Base-by-base conservation (phyloP, 2,888 invertebrate species). In the Gastrophysa polygoni region DNA sequence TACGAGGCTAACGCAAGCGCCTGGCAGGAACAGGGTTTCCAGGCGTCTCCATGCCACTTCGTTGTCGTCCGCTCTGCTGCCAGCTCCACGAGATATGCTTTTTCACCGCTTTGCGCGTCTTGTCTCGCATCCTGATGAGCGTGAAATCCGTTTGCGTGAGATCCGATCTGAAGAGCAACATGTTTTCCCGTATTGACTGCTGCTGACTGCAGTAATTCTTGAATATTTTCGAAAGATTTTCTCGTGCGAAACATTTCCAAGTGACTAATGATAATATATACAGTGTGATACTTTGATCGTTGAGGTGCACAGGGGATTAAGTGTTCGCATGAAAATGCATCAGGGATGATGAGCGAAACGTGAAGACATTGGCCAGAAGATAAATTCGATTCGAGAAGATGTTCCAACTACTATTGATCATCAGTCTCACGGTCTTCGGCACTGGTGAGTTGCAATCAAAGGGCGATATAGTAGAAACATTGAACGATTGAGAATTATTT, bases 1-100 rank as follows among this genome's bases (percentile, higher is more conserved):
- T 76, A 76, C 72, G 73, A 71, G 72, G 70, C 59, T 61, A 70
- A 77, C 78, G 78, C 78, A 77, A 72, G 77, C 77, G 78, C 77
- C 70, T 58, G 70, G 51, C 70, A 68, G 64, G 63, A 71, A 71
- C 70, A 67, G 71, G 69, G 71, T 69, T 68, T 69, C 75, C 71
- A 72, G 75, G 75, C 77, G 72, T 72, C 75, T 67, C 70, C 76
- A 72, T 75, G 77, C 76, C 77, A 78, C 76, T 77, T 71, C 74
- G 69, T 68, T 67, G 60, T 66, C 69, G 75, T 66, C 71, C 70
- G 69, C 66, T 72, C 67, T 70, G 68, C 59, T 72, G 73, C 63
- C 57, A 70, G 68, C 69, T 67, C 69, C 73, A 71, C 71, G 72
- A 73, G 75, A 71, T 64, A 78, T 75, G 77, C 68, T 69, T 68